Conservation (phyloP, 2,888 invertebrate species). For the Latheticus oryzae region DNA sequence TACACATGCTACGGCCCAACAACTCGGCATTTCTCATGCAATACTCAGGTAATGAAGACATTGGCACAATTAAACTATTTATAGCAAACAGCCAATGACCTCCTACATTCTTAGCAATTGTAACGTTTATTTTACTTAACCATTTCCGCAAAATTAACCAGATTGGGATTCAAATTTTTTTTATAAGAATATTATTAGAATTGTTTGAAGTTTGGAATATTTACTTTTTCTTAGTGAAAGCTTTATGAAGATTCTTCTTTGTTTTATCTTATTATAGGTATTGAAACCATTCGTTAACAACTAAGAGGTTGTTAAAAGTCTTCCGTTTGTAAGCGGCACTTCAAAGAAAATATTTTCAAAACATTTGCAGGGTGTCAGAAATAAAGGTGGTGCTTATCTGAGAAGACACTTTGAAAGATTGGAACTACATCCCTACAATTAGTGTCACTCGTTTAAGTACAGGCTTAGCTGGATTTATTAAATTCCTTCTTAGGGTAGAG, state of each 20-base stretch:
- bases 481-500: constrained; percentile 9
- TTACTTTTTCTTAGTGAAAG: too few relatives aligned
- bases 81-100: constrained; percentile 21
- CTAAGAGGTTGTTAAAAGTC: constrained; percentile 16
- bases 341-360: constrained; percentile 23
- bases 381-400: constrained; percentile 18
- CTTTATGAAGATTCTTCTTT: too few relatives aligned
- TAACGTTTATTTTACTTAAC: constrained; percentile 20
- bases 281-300: constrained; percentile 4
- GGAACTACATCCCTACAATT: constrained; percentile 12
- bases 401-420: constrained; percentile 1
- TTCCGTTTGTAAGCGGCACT: constrained; percentile 18
- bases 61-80: constrained; percentile 35
- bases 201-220: too few relatives aligned
- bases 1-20: constrained; percentile 79
- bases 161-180: constrained; percentile 3
- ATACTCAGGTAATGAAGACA: constrained; percentile 75
- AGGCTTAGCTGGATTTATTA: constrained; percentile 18
- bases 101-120: constrained; percentile 15
- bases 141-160: constrained; percentile 31
- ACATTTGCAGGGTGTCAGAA: constrained; percentile 21
- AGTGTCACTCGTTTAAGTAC: constrained; percentile 19
- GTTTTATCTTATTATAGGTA: constrained; percentile 1
- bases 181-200: too few relatives aligned
- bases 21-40: constrained; percentile 90